Evolutionary conservation across 2,888 invertebrate genomes (phyloP).

Genomic region (Stenchaetothrips biformis): DNA sequence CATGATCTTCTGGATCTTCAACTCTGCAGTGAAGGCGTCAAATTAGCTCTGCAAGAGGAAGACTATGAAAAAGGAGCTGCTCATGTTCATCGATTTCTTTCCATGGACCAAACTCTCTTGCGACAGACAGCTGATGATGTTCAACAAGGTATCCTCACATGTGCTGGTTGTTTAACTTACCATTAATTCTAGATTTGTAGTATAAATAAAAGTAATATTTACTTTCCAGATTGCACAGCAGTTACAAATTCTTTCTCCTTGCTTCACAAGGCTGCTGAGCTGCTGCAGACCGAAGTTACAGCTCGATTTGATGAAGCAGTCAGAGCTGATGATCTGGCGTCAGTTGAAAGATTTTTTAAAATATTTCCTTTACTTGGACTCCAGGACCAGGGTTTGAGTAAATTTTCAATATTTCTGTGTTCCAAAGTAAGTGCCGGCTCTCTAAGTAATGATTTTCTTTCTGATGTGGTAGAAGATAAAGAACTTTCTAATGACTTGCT

Average conservation of each 20-base stretch:
- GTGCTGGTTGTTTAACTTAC: slow-evolving; percentile 45
- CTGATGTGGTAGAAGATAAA: neutral
- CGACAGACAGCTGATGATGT: slow-evolving; percentile 73
- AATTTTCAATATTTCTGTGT: slow-evolving; percentile 82
- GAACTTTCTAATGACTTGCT: slow-evolving; percentile 26
- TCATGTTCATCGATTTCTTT: slow-evolving; percentile 88
- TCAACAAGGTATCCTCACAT: slow-evolving; percentile 50
- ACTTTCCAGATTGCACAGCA: slow-evolving; percentile 54
- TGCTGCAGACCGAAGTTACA: slow-evolving; percentile 64
- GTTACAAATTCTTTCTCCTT: slow-evolving; percentile 65
- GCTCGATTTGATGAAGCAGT: slow-evolving; percentile 89
- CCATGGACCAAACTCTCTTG: slow-evolving; percentile 81
- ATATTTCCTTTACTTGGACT: slow-evolving; percentile 92
- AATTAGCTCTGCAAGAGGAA: slow-evolving; percentile 86
- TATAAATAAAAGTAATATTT: neutral
- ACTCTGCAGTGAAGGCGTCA: slow-evolving; percentile 95
- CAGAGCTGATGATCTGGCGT: slow-evolving; percentile 76
- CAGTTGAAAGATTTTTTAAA: slow-evolving; percentile 92
- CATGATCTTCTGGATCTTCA: slow-evolving; percentile 93
- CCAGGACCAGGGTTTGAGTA: slow-evolving; percentile 81
- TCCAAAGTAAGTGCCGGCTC: slow-evolving; percentile 56
- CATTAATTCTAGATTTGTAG: neutral
- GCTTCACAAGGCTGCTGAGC: slow-evolving; percentile 69
- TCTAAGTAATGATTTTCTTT: neutral
- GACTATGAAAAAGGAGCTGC: slow-evolving; percentile 96